Evolutionary conservation across 2,797 vertebrate genomes (phyloP), one percentile per base, ranked within the genome.

Genomic region (Phrynocephalus guinanensis): DNA sequence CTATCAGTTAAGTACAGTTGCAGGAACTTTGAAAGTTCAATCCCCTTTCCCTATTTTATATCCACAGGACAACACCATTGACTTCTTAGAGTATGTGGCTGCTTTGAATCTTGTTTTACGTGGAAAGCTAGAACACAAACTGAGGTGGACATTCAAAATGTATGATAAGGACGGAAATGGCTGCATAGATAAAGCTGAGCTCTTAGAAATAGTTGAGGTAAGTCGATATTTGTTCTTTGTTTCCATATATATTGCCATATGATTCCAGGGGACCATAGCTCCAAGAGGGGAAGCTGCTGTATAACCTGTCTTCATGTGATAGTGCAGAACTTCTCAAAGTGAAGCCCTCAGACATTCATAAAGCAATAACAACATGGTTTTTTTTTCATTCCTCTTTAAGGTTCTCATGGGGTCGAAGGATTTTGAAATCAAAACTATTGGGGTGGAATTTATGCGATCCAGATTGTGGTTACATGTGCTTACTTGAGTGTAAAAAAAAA

Each of bases 81-180:
- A 99, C 95, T 99, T 99, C 92, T 96, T 99, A 96, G 99, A 99
- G 85, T 99, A 99, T 0, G 98, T 99, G 9, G 99, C 98, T 56
- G 98, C 98, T 83, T 95, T 99, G 95, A 99, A 99, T 93, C 97
- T 99, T 9, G 98, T 99, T 88, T 95, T 99, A 83, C 95, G 98
- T 90, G 98, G 98, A 6, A 98, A 98, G 90, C 94, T 99, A 96
- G 98, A 99, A 76, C 99, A 99, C 93, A 99, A 99, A 93, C 97
- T 99, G 63, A 98, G 97, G 95, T 99, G 98, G 98, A 99, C 98
- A 0, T 99, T 99, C 96, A 99, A 99, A 95, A 98, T 99, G 93
- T 99, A 99, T 2, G 98, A 99, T 94, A 99, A 98, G 94, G 99
- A 99, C 79, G 97, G 98, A n/a, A 99, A 98, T 1, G 98, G 98